phyloP scores from a whole-genome alignment of 2,888 invertebrate species.

The Brachyopa scutellaris region DNA sequence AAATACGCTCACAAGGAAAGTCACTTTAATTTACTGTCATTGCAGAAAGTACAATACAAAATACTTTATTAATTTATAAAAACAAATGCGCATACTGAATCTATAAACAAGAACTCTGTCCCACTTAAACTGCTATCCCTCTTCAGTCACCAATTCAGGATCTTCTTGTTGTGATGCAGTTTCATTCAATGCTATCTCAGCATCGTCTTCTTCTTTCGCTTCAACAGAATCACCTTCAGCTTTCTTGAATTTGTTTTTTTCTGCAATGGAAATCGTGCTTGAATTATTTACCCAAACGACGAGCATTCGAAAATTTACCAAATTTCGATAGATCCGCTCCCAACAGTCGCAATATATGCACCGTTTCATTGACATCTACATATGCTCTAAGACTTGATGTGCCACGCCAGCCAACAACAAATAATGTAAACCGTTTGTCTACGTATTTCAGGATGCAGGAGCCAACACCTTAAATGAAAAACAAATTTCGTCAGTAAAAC shows the following conservation, averaged over 20 bases:
- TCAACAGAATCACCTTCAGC: constrained; percentile 79
- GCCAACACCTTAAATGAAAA: constrained; percentile 83
- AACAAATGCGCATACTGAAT: constrained; percentile 21
- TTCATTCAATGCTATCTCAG: constrained; percentile 56
- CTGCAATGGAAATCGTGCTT: constrained; percentile 63
- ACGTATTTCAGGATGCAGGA: constrained; percentile 89
- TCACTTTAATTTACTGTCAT: background rate
- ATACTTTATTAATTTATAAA: background rate
- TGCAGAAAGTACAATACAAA: background rate
- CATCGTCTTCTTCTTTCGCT: constrained; percentile 79
- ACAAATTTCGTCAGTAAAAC: background rate
- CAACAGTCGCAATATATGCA: constrained; percentile 92
- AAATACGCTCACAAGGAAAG: too few species aligned
- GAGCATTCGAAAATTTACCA: constrained; percentile 83
- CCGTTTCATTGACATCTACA: constrained; percentile 91
- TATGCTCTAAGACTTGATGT: constrained; percentile 93
- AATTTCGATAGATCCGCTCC: constrained; percentile 94
- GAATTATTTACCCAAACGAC: background rate
- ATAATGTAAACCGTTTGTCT: constrained; percentile 84
- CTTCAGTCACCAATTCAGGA: background rate
- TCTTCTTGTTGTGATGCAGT: too few species aligned
- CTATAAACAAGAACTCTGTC: background rate
- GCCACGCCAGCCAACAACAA: constrained; percentile 95
- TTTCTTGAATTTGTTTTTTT: constrained; percentile 86
- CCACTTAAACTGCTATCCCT: constrained; percentile 8